Percentiles rank a stretch among this genome's conserved stretches.
Evolutionary conservation across 2,797 vertebrate species (phyloP).

Genomic region (Paratrypauchen microcephalus): DNA sequence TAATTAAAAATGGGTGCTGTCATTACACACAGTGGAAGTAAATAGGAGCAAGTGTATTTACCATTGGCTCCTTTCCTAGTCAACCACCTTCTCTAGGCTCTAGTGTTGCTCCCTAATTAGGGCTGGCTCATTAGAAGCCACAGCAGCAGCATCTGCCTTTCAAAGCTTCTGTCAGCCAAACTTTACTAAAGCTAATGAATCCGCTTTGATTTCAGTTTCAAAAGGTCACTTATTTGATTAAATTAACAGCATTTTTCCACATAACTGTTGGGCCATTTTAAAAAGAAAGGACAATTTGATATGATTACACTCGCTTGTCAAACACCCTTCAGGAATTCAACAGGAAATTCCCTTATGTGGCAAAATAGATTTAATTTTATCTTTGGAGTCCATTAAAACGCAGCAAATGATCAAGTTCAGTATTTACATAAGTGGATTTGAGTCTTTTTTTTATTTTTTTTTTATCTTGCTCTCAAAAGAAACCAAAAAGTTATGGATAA

Average conservation of each 20-base stretch:
- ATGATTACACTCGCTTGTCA: conserved; percentile 57
- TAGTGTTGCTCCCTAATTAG: conserved; percentile 82
- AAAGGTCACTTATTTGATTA: conserved; percentile 85
- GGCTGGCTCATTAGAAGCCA: conserved; percentile 82
- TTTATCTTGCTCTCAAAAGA: conserved; percentile 13
- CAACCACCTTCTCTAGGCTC: conserved; percentile 78
- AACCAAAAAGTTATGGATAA: neutral
- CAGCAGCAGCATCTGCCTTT: conserved; percentile 84
- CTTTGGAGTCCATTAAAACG: conserved; percentile 29
- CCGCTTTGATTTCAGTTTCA: conserved; percentile 84
- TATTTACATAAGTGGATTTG: conserved; percentile 15
- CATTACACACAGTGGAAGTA: conserved; percentile 78
- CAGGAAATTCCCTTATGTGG: conserved; percentile 34
- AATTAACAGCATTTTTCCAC: conserved; percentile 74
- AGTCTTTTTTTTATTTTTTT: neutral
- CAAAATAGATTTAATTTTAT: conserved; percentile 49
- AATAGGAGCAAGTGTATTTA: conserved; percentile 78
- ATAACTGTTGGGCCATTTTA: conserved; percentile 68
- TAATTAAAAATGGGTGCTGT: conserved; percentile 82
- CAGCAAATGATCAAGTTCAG: conserved; percentile 18
- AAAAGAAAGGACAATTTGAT: conserved; percentile 74
- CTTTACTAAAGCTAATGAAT: conserved; percentile 86
- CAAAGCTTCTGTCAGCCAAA: conserved; percentile 84
- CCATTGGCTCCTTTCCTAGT: conserved; percentile 76
- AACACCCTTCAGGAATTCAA: conserved; percentile 59